Percentiles rank a stretch among this genome's conserved stretches.
These are phyloP conservation scores for Brotula barbata DNA, from an alignment of 2,797 vertebrate species.

Conservation along the genomic window DNA sequence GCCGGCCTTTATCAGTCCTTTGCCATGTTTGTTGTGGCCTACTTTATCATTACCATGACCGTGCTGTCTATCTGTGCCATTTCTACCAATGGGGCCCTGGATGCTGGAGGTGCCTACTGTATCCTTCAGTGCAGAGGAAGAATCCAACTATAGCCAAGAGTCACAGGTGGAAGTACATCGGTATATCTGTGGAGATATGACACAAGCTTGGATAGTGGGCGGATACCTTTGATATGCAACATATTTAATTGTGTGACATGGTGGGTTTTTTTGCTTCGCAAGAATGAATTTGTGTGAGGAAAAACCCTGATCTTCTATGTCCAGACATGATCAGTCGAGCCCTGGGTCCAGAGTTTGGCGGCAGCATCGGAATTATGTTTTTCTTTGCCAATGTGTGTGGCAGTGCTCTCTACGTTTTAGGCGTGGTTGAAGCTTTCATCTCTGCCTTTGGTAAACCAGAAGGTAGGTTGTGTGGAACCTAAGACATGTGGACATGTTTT, in stretches of 20 bases:
- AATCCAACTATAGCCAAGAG: too few species aligned
- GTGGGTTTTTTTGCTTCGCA: too few species aligned
- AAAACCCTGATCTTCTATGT: conserved; percentile 46
- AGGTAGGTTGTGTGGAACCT: too few species aligned
- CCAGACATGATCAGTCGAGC: conserved; percentile 94
- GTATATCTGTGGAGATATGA: too few species aligned
- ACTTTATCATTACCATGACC: conserved; percentile 87
- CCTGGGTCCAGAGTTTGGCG: conserved; percentile 91
- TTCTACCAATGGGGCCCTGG: conserved; percentile 91
- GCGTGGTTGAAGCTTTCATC: conserved; percentile 86
- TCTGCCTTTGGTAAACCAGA: conserved; percentile 76
- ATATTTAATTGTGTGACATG: too few species aligned
- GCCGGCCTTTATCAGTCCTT: conserved; percentile 88
- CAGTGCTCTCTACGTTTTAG: conserved; percentile 89
- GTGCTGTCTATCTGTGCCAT: conserved; percentile 92
- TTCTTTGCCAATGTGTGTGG: conserved; percentile 91
- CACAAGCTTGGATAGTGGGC: too few species aligned
- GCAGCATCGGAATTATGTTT: conserved; percentile 94
- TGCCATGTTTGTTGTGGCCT: conserved; percentile 88
- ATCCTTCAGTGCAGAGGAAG: too few species aligned
- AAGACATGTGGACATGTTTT: neutral
- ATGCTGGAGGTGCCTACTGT: conserved; percentile 92
- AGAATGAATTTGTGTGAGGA: too few species aligned
- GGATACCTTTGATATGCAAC: too few species aligned
- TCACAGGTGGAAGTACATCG: too few species aligned